Evolutionary conservation across 2,113 vertebrate genomes (phyloP), one percentile per base, ranked within the genome.

Genomic region (Cochlearius cochlearius): DNA sequence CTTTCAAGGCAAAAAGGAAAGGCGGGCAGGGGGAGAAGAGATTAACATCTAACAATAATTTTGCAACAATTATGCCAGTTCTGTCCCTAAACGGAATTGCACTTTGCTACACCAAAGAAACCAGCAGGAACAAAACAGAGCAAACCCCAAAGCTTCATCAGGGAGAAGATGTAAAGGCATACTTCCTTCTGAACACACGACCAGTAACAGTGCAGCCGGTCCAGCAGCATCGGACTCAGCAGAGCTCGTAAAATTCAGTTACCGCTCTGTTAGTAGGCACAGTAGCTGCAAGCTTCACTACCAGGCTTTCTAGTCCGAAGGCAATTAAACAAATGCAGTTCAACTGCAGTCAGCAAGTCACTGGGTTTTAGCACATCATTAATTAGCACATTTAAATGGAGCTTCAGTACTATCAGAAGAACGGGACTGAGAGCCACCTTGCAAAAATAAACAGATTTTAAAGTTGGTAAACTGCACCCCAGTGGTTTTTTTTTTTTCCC

Each of bases 401-500:
- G 26, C 34, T 81, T 81, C 76, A 34, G 15, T 17, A 30, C 52
- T 49, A 53, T 38, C 58, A 58, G 59, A 79, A 76, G n/a, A 91
- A 85, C 1, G 8, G 22, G 39, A 64, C 38, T 71, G 55, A 85
- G 77, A 95, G 68, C 12, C 49, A 89, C 60, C 47, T 88, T 68
- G 66, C 34, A 81, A 94, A 96, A 94, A 52, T 20, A 90, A 79
- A 73, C 34, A 62, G 50, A 50, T 84, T 91, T 74, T 63, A 10
- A 91, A 87, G 25, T 5, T 41, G 36, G 25, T 30, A 85, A 90
- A 90, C 13, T 50, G 36, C 62, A 72, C 15, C 15, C 26, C 58
- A 56, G 36, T 0, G 1, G 17, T 22, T 15, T 62, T 38, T 17
- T 60, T 29, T 77, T 74, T 41, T 29, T 63, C 18, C 49, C 38